These are phyloP conservation scores for Mionectes olivaceus DNA, from an alignment of 2,797 vertebrate species.

Conservation along the genomic window DNA sequence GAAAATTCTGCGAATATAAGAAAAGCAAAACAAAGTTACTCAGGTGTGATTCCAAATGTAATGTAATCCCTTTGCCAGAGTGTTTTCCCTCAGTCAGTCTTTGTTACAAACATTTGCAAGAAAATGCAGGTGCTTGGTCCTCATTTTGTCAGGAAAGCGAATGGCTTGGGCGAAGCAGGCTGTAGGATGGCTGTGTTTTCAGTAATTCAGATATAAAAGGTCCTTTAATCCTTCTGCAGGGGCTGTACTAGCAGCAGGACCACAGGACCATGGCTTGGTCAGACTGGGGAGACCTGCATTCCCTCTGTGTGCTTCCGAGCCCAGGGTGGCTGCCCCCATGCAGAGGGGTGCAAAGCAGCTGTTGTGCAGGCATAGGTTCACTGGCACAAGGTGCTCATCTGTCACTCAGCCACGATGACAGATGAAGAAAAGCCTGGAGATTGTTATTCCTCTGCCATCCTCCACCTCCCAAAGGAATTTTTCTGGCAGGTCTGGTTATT, in stretches of 20 bases:
- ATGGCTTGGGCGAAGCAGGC: background rate
- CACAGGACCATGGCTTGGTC: background rate
- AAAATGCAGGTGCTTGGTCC: background rate
- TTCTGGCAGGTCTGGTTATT: background rate
- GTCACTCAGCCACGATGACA: background rate
- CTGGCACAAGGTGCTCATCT: background rate
- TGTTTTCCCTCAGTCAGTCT: background rate
- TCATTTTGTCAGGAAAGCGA: background rate
- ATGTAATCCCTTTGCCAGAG: background rate
- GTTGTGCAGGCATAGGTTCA: fast-evolving
- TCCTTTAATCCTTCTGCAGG: background rate
- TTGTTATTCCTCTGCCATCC: background rate
- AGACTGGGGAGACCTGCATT: fast-evolving
- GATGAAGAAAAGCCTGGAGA: background rate
- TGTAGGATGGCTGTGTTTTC: background rate
- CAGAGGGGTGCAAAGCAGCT: background rate
- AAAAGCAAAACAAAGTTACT: background rate
- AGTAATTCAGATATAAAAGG: background rate
- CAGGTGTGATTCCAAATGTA: background rate
- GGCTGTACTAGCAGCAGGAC: background rate
- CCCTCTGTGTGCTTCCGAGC: fast-evolving
- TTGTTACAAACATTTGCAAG: background rate
- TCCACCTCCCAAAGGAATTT: background rate
- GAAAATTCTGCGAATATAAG: background rate
- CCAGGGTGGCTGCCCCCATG: background rate